Percentiles rank a stretch among this genome's conserved stretches.
Evolutionary conservation across 2,888 invertebrate species (phyloP).

Genomic region (Teleogryllus oceanicus): DNA sequence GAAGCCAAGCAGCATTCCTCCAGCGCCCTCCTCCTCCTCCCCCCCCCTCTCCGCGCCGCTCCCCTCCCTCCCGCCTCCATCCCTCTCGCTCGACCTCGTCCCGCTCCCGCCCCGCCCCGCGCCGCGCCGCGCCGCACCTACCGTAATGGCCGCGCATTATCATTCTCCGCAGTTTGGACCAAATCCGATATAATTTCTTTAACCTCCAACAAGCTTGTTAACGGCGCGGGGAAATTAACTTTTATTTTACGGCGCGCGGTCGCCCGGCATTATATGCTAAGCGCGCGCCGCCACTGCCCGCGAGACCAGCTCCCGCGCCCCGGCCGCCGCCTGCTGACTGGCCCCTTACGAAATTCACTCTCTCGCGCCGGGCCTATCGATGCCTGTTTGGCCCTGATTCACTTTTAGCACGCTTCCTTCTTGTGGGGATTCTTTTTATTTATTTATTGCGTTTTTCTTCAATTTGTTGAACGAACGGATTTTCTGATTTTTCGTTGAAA

Average conservation of each 20-base stretch:
- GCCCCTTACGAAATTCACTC: too few species aligned
- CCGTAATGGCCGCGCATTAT: background rate
- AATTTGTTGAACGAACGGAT: too few species aligned
- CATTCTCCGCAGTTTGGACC: slow-evolving; percentile 18
- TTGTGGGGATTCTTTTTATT: too few species aligned
- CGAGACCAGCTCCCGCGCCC: too few species aligned
- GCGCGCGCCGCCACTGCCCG: background rate
- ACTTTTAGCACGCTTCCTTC: too few species aligned
- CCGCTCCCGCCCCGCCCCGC: background rate
- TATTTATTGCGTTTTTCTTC: too few species aligned
- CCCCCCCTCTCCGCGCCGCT: background rate
- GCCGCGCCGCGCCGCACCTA: background rate
- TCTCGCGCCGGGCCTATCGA: too few species aligned
- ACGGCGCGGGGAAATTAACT: slow-evolving; percentile 18
- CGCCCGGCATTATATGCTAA: slow-evolving; percentile 12
- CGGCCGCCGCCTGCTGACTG: too few species aligned
- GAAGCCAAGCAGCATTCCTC: background rate
- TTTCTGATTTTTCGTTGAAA: too few species aligned
- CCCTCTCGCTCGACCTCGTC: background rate
- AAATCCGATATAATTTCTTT: slow-evolving; percentile 18
- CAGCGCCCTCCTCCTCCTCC: background rate
- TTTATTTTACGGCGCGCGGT: slow-evolving; percentile 18
- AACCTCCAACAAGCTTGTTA: slow-evolving; percentile 18
- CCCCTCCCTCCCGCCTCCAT: background rate
- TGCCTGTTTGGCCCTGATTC: too few species aligned